These are phyloP conservation scores for Leucophenga montana DNA, from an alignment of 2,888 invertebrate genomes.

Conservation along the genomic window DNA sequence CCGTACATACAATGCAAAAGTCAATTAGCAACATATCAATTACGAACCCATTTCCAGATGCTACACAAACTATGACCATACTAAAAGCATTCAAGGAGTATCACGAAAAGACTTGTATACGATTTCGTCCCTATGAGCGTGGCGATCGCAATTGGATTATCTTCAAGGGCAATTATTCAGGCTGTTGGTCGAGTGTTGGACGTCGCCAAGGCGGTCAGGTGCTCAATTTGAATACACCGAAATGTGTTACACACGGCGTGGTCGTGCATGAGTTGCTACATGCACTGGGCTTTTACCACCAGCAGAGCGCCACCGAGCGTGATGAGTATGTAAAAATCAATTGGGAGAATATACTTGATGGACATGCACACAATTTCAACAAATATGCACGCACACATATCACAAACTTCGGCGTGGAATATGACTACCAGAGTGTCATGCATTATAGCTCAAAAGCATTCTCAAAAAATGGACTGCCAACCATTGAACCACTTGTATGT, in stretches of 20 bases:
- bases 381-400: constrained; percentile 79
- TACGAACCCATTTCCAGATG: constrained; percentile 57
- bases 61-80: constrained; percentile 74
- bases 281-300: constrained; percentile 87
- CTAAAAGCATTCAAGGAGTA: constrained; percentile 77
- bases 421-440: constrained; percentile 84
- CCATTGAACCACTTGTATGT: constrained; percentile 77
- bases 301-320: constrained; percentile 85
- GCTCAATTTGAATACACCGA: constrained; percentile 75
- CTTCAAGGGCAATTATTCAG: constrained; percentile 75
- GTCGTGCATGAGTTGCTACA: constrained; percentile 87
- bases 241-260: constrained; percentile 78
- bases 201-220: constrained; percentile 77
- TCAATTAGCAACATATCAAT: not conserved
- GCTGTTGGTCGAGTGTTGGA: constrained; percentile 82
- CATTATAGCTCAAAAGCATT: constrained; percentile 82
- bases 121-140: constrained; percentile 77
- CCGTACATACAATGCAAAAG: too few relatives aligned
- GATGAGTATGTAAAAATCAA: constrained; percentile 83
- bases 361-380: constrained; percentile 76
- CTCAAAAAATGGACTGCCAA: constrained; percentile 79
- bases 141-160: constrained; percentile 77
- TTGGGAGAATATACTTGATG: constrained; percentile 79
- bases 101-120: constrained; percentile 78
- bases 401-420: constrained; percentile 79